Evolutionary conservation across 1,140 invertebrate genomes (phyloP), one percentile per base, ranked within the genome.

Genomic region (Aethina tumida): DNA sequence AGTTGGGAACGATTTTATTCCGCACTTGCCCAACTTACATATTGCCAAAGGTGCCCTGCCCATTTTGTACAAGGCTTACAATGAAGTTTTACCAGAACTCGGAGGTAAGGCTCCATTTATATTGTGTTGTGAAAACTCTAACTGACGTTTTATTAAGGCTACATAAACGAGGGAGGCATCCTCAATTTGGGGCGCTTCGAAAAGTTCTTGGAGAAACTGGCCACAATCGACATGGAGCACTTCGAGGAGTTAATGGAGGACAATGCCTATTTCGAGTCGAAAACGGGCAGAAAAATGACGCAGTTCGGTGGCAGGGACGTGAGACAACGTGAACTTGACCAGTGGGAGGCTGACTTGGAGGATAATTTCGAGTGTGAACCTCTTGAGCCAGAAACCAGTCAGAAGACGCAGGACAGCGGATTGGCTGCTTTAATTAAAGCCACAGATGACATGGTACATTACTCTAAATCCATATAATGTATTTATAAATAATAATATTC

Each of bases 1-100:
- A 16, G 84, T 97, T 4, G 94, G 94, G 26, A 98, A 98, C 64
- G 94, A 98, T 66, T 98, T 98, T 64, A 87, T 98, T 52, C 94
- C 94, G 0, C 75, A 96, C 66, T 66, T 97, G 35, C 93, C 94
- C 17, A 79, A 94, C 60, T 71, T 98, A 57, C 89, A 97, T 60
- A 97, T 99, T 49, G 74, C 77, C 35, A 81, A 87, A 55, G 88
- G 90, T 55, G 89, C 90, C 19, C 58, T 97, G 29, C 82, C 87
- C 0, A 60, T 84, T 24, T 67, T 99, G 21, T 97, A 93, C 66
- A 72, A 77, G 50, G 81, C 80, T 2, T 99, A 98, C 58, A 94
- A 84, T 59, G 70, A 78, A 17, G 76, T 93, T 14, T 65, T 97
- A 45, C 90, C 89, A 1, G 77, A 73, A 10, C 69, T 97, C 45